phyloP scores from a whole-genome alignment of 2,113 vertebrate genomes.

The Mola mola region DNA sequence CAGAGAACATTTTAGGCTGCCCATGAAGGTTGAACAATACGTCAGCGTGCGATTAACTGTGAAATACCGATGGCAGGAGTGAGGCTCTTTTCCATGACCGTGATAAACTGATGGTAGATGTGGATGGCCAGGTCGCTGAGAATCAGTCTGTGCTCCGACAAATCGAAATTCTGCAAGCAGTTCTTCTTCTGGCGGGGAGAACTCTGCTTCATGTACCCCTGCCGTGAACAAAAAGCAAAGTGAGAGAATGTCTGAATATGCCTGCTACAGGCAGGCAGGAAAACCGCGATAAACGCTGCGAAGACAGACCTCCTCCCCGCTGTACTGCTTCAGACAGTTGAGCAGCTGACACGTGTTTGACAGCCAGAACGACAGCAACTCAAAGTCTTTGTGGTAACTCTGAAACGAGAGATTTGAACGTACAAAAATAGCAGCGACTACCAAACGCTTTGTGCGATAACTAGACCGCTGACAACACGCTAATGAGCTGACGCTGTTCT shows the following conservation, averaged over 20 bases:
- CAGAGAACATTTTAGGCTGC: background rate
- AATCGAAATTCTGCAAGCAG: constrained; percentile 93
- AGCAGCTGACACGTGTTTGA: constrained; percentile 92
- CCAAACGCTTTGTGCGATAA: too few species aligned
- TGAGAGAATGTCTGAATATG: background rate
- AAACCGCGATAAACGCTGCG: background rate
- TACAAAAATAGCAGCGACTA: too few species aligned
- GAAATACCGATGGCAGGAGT: constrained; percentile 89
- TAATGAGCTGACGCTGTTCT: too few species aligned
- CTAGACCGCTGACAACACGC: too few species aligned
- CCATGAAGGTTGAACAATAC: background rate
- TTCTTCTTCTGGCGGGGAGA: constrained; percentile 90
- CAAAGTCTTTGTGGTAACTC: constrained; percentile 89
- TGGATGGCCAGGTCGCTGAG: constrained; percentile 94
- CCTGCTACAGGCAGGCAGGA: background rate
- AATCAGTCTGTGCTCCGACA: constrained; percentile 94
- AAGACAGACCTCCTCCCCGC: constrained; percentile 92
- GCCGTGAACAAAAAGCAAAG: constrained; percentile 5
- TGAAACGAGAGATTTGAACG: constrained; percentile 79
- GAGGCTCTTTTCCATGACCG: constrained; percentile 88
- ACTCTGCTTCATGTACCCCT: constrained; percentile 93
- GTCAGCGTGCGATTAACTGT: background rate
- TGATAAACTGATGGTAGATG: constrained; percentile 91
- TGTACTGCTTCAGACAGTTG: constrained; percentile 98
- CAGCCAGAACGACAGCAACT: constrained; percentile 95